Base-by-base conservation (phyloP, 2,888 invertebrate species). In the Zele albiditarsus region DNA sequence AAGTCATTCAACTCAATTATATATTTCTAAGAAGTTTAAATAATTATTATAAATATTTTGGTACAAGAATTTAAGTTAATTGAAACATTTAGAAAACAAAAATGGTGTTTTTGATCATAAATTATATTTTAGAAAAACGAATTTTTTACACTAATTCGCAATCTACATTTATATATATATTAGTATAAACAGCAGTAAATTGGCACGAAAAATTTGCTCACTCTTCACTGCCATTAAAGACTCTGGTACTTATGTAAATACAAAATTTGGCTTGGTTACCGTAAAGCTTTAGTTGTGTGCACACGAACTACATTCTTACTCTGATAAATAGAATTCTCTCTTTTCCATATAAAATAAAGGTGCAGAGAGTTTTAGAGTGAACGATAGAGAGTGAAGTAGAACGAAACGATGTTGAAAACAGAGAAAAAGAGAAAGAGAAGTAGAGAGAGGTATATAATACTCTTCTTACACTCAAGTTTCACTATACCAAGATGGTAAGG, bases 201-300 rank as follows among this genome's bases (percentile, higher is more conserved):
- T 74, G 76, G 6, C 31, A 27, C 33, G 14, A 77, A 79, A 78
- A 76, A 78, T 78, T 76, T 68, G 58, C 67, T 73, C 62, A 67
- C 58, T 53, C 68, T 68, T 49, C 81, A 76, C 68, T 77, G 76
- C 80, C 81, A 83, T 84, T 84, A 83, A 82, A 79, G 80, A 68
- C 80, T 81, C 79, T 82, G 77, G 81, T 84, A 81, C 86, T 87
- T 86, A 86, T 86, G 86, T 83, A 86, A 86, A 86, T 86, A 82
- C 82, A 84, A 83, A 79, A 77, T 80, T 80, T 75, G 75, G 76
- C 71, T 80, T 80, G 80, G 78, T 78, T 80, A 81, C 78, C 65
- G 66, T 63, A 28, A 27, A 78, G 77, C 73, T 76, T 28, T 20
- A 46, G 33, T 27, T 71, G 23, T 38, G 42, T 58, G 58, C 38